Conservation (phyloP, 2,888 invertebrate species). For the Euzophera pinguis region DNA sequence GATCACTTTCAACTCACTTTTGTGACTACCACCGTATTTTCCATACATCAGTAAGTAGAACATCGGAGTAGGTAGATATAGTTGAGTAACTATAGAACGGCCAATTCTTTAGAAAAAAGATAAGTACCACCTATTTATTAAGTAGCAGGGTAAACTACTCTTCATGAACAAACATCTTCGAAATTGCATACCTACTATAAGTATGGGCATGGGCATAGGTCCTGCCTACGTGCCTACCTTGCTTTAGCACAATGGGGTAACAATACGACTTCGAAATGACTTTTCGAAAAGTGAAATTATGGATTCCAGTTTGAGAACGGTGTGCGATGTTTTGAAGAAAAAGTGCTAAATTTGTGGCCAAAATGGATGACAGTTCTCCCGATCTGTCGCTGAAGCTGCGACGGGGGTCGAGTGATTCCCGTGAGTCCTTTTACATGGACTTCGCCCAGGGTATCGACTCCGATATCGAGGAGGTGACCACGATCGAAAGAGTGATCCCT, state of each 20-base stretch:
- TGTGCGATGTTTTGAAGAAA: slow-evolving; percentile 19
- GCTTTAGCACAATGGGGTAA: slow-evolving; percentile 31
- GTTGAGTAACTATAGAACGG: no score
- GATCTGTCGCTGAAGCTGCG: slow-evolving; percentile 91
- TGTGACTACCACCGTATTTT: no score
- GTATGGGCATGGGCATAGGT: no score
- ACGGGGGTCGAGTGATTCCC: slow-evolving; percentile 91
- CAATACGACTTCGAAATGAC: slow-evolving; percentile 39
- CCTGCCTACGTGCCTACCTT: neutral
- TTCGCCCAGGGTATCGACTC: slow-evolving; percentile 94
- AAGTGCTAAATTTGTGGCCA: slow-evolving; percentile 29
- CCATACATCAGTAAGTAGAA: no score
- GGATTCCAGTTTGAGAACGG: slow-evolving; percentile 28
- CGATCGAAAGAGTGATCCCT: slow-evolving; percentile 80
- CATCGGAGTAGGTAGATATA: no score
- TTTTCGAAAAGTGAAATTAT: slow-evolving; percentile 37
- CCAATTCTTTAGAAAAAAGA: no score
- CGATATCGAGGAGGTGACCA: slow-evolving; percentile 92
- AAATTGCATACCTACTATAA: neutral
- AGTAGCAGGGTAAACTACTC: no score
- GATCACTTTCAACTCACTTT: no score
- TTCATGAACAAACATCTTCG: slow-evolving; percentile 13
- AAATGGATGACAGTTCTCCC: slow-evolving; percentile 88
- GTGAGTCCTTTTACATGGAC: slow-evolving; percentile 94
- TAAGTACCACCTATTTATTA: no score